phyloP scores from a whole-genome alignment of 2,113 vertebrate species.

The Hippocampus zosterae region DNA sequence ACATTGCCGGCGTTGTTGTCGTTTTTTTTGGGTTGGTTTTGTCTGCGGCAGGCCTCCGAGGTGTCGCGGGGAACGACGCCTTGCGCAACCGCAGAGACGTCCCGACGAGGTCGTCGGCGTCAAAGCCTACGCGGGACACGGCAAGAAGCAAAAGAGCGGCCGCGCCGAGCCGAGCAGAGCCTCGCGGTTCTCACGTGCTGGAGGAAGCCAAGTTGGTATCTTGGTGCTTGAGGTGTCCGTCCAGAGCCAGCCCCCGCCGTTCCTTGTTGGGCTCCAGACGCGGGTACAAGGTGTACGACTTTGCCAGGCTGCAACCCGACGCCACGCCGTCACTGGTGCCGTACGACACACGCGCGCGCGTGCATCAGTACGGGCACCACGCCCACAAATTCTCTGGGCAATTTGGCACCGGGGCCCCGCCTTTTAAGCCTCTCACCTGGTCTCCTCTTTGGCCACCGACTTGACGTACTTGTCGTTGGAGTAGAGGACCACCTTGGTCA shows the following conservation, averaged over 20 bases:
- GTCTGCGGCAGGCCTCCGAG: no score
- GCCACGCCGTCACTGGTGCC: constrained; percentile 75
- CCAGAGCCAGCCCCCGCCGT: constrained; percentile 82
- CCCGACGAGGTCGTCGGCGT: no score
- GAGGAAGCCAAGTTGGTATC: constrained; percentile 93
- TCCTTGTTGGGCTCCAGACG: constrained; percentile 80
- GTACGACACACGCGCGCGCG: not conserved
- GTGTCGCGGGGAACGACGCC: no score
- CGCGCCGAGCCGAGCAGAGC: no score
- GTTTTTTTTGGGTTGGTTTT: no score
- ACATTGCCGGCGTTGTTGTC: no score
- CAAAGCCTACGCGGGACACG: no score
- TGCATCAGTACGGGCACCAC: not conserved
- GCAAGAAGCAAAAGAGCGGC: no score
- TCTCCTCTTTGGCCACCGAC: constrained; percentile 81
- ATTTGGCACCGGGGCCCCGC: no score
- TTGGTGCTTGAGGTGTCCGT: constrained; percentile 87
- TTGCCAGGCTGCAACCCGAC: constrained; percentile 77
- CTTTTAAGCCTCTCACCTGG: constrained; percentile 70
- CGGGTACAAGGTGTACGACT: constrained; percentile 77
- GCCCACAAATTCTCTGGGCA: not conserved
- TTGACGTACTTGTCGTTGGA: constrained; percentile 89
- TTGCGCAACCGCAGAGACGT: no score
- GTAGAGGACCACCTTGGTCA: constrained; percentile 88
- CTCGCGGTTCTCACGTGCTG: constrained; percentile 78